Base-by-base conservation (phyloP, 1,140 invertebrate genomes). In the Nebria ingens region DNA sequence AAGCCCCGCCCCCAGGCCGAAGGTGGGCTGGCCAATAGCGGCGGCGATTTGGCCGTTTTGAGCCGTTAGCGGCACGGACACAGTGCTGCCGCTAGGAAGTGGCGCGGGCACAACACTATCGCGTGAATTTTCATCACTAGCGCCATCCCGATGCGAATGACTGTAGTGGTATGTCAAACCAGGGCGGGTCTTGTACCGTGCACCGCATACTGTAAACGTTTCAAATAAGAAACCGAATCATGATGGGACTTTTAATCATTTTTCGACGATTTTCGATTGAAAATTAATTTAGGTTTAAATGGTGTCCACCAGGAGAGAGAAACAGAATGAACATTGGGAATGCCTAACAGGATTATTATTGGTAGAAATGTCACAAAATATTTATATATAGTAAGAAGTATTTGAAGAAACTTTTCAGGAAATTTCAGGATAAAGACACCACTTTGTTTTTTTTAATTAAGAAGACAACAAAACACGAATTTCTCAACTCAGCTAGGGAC, bases 81-180 rank as follows among this genome's bases (percentile, higher is more conserved):
- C n/a, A n/a, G n/a, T n/a, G 54, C 56, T 2, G 23, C 52, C 25
- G 63, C 65, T 17, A 6, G 17, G 9, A 58, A 56, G 58, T 54
- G 13, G 68, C 63, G 51, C 65, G 64, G 66, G 70, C 67, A n/a
- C 69, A 34, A 61, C 59, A 63, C 65, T 59, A 57, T 71, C 67
- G 67, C 73, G 61, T 68, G 73, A 70, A 61, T 71, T 71, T 58
- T 71, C 66, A 60, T 71, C 68, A 57, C 65, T 68, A 61, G 69
- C 75, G 66, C 75, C 72, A 68, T 86, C 87, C 77, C 91, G 86
- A 79, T 96, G 94, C 66, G 91, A 92, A 80, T 97, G 93, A 71
- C 87, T 86, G 79, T 93, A 93, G 82, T 98, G 95, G 80, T 97
- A 97, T 63, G 91, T 92, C 65, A 98, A 80, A 63, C 95, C 95